Base-by-base conservation (phyloP, 2,113 vertebrate species). In the Zosterops pallidus region DNA sequence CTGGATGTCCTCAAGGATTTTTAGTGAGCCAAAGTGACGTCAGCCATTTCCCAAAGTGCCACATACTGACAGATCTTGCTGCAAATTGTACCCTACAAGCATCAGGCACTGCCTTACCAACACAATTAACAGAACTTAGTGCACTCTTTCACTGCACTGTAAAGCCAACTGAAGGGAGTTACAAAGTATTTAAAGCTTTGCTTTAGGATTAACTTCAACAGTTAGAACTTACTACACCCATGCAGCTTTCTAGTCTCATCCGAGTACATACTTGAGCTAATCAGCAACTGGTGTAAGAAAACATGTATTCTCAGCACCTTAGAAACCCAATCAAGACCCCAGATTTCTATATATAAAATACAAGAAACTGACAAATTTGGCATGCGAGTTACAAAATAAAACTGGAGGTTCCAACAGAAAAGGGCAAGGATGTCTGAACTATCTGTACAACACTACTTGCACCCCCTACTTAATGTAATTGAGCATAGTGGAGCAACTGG, bases 1-100 rank as follows among this genome's bases (percentile, higher is more conserved):
- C 49, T 88, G 19, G 1, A 24, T 14, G 25, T 31, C n/a, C n/a
- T 11, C 2, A 71, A 64, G 39, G 19, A 35, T 11, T 74, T 79
- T 68, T 19, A 52, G 33, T 23, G 21, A 84, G 33, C 8, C 47
- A 20, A 56, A 71, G 12, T 8, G 2, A 59, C 2, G 9, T 29
- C 16, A 52, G 20, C 17, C 7, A 6, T 68, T 86, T 85, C 37
- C 41, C 64, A 33, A 92, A 87, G 52, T 9, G 31, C 56, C 18
- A 4, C 0, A 1, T 5, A 44, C 14, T 23, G 31, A 72, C 37
- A 29, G 50, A 56, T 11, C n/a, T 9, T 31, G 6, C 70, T 53
- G 81, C 44, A 78, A 78, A 14, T 9, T 33, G 1, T 6, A 49
- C 3, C 26, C 72, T 52, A 4, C 56, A 71, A 78, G 25, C 20